Percentiles rank a stretch among this genome's conserved stretches.
These are phyloP conservation scores for Delia radicum DNA, from an alignment of 1,140 invertebrate genomes.

Conservation along the genomic window DNA sequence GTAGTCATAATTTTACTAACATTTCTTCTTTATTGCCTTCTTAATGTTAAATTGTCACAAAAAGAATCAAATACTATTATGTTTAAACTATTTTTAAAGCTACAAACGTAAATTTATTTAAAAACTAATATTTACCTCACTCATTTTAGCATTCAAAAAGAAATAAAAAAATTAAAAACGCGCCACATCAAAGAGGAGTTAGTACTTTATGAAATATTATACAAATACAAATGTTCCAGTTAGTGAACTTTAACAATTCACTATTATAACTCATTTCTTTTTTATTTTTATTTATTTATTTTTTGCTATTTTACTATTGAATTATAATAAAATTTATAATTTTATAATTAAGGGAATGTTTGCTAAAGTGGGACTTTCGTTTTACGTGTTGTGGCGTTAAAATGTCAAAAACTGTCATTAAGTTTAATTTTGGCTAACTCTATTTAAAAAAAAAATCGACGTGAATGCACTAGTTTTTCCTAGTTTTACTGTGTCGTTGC, in stretches of 20 bases:
- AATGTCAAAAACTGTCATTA: too few relatives aligned
- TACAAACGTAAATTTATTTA: neutral
- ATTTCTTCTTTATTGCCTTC: neutral
- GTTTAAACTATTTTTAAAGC: neutral
- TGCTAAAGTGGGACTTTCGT: too few relatives aligned
- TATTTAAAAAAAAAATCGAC: too few relatives aligned
- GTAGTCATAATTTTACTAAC: too few relatives aligned
- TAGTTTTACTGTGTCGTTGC: too few relatives aligned
- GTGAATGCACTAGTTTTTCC: too few relatives aligned
- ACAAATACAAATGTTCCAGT: slow-evolving; percentile 7
- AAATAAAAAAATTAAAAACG: neutral
- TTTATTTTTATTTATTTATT: neutral
- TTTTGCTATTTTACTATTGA: neutral
- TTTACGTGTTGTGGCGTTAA: too few relatives aligned
- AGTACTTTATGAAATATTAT: neutral
- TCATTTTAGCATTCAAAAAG: neutral
- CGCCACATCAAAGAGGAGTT: neutral
- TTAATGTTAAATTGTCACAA: neutral
- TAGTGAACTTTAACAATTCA: slow-evolving; percentile 16
- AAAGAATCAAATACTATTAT: neutral
- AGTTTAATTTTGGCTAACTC: too few relatives aligned
- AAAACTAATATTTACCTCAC: neutral
- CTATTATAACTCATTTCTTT: neutral
- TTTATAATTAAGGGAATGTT: too few relatives aligned
- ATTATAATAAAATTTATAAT: too few relatives aligned